A percentile compares a stretch with the other conserved stretches of the same genome.
phyloP scores from a whole-genome alignment of 2,113 vertebrate genomes.

The mouse (Mus musculus) region GRCm39 chr4:114728001-114728500 shows the following conservation, averaged over 20 bases:
- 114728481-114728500: too few relatives aligned
- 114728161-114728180: not conserved
- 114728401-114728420: not conserved
- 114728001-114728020: not conserved
- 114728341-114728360: not conserved
- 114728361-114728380: constrained; percentile 8
- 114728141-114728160: not conserved
- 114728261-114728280: not conserved
- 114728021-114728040: not conserved
- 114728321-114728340: not conserved
- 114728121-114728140: not conserved
- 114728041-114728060: not conserved
- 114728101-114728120: not conserved
- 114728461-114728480: too few relatives aligned
- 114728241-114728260: not conserved
- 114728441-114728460: not conserved
- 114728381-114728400: not conserved
- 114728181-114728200: not conserved
- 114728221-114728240: not conserved
- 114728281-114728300: not conserved
- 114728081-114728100: not conserved
- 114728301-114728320: not conserved
- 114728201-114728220: not conserved
- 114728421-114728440: not conserved
- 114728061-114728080: not conserved